These are phyloP conservation scores for Zalophus californianus DNA, from an alignment of 2,797 vertebrate genomes.

Conservation along the genomic window DNA sequence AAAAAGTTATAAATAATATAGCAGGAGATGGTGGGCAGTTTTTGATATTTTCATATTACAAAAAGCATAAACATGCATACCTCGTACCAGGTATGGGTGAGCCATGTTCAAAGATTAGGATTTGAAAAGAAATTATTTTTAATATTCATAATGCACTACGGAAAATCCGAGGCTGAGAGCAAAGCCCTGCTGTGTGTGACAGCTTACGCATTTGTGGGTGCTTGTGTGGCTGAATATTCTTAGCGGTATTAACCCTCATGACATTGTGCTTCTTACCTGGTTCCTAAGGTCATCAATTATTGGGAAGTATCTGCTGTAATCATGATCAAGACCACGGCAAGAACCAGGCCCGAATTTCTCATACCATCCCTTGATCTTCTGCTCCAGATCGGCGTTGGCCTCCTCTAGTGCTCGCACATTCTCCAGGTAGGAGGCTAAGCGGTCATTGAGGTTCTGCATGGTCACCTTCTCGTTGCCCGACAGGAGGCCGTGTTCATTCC, in stretches of 20 bases:
- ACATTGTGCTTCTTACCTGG: conserved; percentile 90
- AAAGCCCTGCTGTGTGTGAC: not conserved
- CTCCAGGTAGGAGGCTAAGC: conserved; percentile 95
- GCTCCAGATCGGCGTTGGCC: conserved; percentile 91
- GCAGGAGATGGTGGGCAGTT: not conserved
- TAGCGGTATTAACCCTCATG: accelerated
- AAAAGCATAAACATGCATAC: not conserved
- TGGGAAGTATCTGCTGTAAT: conserved; percentile 91
- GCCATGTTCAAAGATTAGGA: not conserved
- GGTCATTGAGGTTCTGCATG: conserved; percentile 98
- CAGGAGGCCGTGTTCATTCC: conserved; percentile 85
- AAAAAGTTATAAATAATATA: conserved; percentile 17
- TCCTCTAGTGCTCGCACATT: conserved; percentile 94
- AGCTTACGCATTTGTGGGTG: not conserved
- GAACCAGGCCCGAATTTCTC: conserved; percentile 92
- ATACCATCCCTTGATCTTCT: conserved; percentile 94
- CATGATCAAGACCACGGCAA: conserved; percentile 83
- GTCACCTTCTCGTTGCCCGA: conserved; percentile 95
- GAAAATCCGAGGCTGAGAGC: not conserved
- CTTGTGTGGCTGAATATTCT: not conserved
- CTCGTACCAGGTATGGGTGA: not conserved
- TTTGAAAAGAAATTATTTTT: not conserved
- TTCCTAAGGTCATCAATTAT: conserved; percentile 93
- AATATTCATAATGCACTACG: not conserved
- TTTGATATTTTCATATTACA: conserved; percentile 30